These are phyloP conservation scores for Calephelis nemesis DNA, from an alignment of 1,140 invertebrate species.

Conservation along the genomic window DNA sequence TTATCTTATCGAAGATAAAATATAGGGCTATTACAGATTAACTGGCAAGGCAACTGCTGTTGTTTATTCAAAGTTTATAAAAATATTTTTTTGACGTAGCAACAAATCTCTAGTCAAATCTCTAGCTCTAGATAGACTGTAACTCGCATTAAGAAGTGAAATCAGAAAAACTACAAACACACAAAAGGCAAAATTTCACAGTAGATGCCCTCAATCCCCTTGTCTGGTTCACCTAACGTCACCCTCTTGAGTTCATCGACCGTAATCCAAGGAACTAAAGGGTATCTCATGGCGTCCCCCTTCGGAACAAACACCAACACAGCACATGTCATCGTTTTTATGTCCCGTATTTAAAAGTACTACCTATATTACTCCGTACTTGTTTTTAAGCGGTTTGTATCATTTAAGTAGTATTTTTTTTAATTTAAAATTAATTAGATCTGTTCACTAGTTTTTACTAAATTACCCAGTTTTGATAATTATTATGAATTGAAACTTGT, in stretches of 20 bases:
- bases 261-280: constrained; percentile 39
- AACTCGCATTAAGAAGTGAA: not conserved
- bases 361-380: not conserved
- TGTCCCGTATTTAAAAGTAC: not conserved
- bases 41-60: too few relatives aligned
- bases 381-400: not conserved
- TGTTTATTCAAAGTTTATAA: too few relatives aligned
- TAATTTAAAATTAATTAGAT: too few relatives aligned
- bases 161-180: constrained; percentile 5
- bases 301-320: constrained; percentile 39
- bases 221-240: constrained; percentile 24
- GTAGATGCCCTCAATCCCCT: constrained; percentile 7
- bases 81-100: too few relatives aligned
- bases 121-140: not conserved
- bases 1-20: too few relatives aligned
- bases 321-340: constrained; percentile 21
- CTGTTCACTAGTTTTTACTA: too few relatives aligned
- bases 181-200: constrained; percentile 23
- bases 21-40: too few relatives aligned
- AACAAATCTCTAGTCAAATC: not conserved
- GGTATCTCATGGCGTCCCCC: constrained; percentile 37
- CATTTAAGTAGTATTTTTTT: not conserved
- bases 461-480: too few relatives aligned
- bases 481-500: too few relatives aligned
- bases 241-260: constrained; percentile 43